Evolutionary conservation across 2,797 vertebrate genomes (phyloP), one percentile per base, ranked within the genome.

Genomic region (Gymnodraco acuticeps): DNA sequence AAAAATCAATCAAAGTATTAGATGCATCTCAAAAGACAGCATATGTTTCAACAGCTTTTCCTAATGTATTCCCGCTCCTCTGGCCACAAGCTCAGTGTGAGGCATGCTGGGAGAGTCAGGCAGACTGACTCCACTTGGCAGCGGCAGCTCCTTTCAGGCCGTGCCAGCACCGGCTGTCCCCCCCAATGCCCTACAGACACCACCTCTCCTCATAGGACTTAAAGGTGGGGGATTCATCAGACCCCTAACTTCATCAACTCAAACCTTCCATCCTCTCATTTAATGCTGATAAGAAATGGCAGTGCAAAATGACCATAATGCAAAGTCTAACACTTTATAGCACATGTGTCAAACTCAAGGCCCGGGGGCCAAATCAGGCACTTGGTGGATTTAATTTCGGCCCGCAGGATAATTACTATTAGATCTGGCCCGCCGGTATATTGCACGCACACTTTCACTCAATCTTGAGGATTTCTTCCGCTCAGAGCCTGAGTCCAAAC

Each of bases 101-200:
- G 64, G 55, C 87, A 6, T 84, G 88, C 90, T 89, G 89, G 58
- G 90, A 88, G 70, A 81, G 79, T 78, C 68, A 63, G 66, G 88
- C 90, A 91, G 91, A 86, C 87, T 92, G 92, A 91, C 90, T 92
- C 90, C 89, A 78, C 82, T 93, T 93, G 92, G 89, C 90, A 90
- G 85, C 20, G 59, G 48, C 81, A 73, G 81, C 75, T 89, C 82
- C 89, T 93, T 93, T 92, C 84, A 92, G 87, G 81, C 75, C 64
- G 7, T 84, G 93, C 93, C 92, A 94, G 71, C 81, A 63, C 73
- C 72, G 81, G 80, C 89, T 90, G 82, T 79, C 83, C 76, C 64
- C 54, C 11, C 51, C 62, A 17, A 11, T 41, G 70, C 67, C 71
- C 78, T 20, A 20, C 78, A 79, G 54, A 78, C 73, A 59, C 54